Evolutionary conservation across 2,797 vertebrate genomes (phyloP).

Genomic region (Premnoplex brunnescens): DNA sequence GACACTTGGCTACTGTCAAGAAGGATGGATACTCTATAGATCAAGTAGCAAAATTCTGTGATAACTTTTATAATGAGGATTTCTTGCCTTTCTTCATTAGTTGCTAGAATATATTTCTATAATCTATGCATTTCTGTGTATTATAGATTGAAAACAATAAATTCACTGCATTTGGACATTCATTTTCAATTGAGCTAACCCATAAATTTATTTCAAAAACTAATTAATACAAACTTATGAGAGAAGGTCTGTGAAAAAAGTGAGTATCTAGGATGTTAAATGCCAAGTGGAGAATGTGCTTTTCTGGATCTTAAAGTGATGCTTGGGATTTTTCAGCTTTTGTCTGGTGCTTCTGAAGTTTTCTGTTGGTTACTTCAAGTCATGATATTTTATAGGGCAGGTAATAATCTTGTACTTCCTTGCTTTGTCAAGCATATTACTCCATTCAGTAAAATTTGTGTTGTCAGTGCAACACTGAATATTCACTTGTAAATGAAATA

Average conservation of each 20-base stretch:
- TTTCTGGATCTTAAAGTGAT: neutral
- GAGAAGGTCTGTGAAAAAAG: neutral
- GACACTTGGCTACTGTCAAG: neutral
- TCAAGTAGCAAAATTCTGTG: neutral
- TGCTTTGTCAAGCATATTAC: neutral
- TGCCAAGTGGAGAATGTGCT: neutral
- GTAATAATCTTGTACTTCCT: neutral
- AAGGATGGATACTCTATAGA: neutral
- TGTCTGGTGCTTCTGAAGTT: neutral
- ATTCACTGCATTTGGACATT: neutral
- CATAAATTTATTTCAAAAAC: neutral
- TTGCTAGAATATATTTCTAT: neutral
- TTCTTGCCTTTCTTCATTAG: neutral
- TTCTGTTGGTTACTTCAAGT: slow-evolving; percentile 8
- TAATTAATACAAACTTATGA: neutral
- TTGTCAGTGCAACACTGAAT: neutral
- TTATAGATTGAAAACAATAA: neutral
- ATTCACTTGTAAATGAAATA: slow-evolving; percentile 14
- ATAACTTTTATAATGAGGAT: neutral
- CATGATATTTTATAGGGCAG: neutral
- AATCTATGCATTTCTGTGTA: neutral
- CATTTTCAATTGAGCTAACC: neutral
- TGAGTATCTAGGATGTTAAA: neutral
- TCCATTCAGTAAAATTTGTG: neutral
- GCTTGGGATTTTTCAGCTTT: neutral